Evolutionary conservation across 2,888 invertebrate genomes (phyloP).

Genomic region (Agrilus cyanescens): DNA sequence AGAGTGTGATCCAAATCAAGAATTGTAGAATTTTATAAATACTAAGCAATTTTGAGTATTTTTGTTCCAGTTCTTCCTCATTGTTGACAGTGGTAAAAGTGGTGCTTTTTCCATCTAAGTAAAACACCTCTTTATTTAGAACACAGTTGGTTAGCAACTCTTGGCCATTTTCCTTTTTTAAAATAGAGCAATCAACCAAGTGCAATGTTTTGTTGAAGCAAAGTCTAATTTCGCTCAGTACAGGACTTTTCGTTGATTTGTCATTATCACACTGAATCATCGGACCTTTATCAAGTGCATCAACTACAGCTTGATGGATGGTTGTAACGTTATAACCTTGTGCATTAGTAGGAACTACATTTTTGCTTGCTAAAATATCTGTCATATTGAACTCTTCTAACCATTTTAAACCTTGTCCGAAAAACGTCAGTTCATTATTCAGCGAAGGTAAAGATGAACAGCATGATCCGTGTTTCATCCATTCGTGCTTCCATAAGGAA

Average conservation of each 20-base stretch:
- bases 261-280: constrained; percentile 53
- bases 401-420: constrained; percentile 50
- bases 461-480: constrained; percentile 76
- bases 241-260: constrained; percentile 42
- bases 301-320: constrained; percentile 42
- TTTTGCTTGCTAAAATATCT: constrained; percentile 41
- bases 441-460: constrained; percentile 46
- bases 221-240: constrained; percentile 58
- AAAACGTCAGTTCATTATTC: constrained; percentile 55
- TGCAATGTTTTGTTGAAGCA: constrained; percentile 59
- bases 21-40: constrained; percentile 42
- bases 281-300: constrained; percentile 44
- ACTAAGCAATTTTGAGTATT: not conserved
- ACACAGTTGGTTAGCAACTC: constrained; percentile 49
- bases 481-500: constrained; percentile 69
- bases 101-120: constrained; percentile 27
- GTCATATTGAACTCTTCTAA: constrained; percentile 49
- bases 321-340: constrained; percentile 36
- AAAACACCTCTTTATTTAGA: constrained; percentile 40
- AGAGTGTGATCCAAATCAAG: constrained; percentile 51
- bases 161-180: constrained; percentile 16
- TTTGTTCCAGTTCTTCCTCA: too few species aligned
- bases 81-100: too few species aligned
- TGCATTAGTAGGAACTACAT: constrained; percentile 43
- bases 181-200: constrained; percentile 49